A percentile compares a stretch with the other conserved stretches of the same genome.
These are phyloP conservation scores for Eilema depressum DNA, from an alignment of 2,888 invertebrate species.

Conservation along the genomic window DNA sequence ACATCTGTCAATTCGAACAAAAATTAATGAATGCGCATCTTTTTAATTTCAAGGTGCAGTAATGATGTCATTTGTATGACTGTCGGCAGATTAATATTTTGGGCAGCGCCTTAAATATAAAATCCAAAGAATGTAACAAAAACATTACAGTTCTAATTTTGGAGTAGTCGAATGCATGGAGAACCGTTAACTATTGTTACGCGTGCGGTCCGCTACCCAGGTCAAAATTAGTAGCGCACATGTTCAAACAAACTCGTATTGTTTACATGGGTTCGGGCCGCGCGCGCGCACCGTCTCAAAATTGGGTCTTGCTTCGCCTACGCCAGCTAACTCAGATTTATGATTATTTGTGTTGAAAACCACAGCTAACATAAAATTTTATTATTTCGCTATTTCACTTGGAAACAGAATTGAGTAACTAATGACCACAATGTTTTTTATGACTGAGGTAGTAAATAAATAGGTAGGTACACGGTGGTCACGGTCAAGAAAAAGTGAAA, in stretches of 20 bases:
- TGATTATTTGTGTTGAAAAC: slow-evolving; percentile 27
- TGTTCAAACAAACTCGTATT: slow-evolving; percentile 83
- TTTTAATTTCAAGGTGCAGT: background rate
- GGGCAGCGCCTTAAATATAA: slow-evolving; percentile 23
- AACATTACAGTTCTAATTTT: slow-evolving; percentile 64
- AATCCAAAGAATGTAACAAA: slow-evolving; percentile 39
- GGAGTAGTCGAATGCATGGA: slow-evolving; percentile 71
- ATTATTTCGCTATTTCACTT: background rate
- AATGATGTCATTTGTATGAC: slow-evolving; percentile 14
- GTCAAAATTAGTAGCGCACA: slow-evolving; percentile 86
- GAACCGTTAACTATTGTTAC: slow-evolving; percentile 84
- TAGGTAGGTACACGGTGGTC: background rate
- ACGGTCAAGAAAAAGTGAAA: background rate
- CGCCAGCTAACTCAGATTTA: slow-evolving; percentile 37
- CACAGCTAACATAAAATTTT: background rate
- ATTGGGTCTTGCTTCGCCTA: slow-evolving; percentile 56
- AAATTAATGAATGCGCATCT: background rate
- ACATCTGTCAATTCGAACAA: slow-evolving; percentile 86
- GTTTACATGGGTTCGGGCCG: slow-evolving; percentile 70
- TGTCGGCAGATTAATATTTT: slow-evolving; percentile 20
- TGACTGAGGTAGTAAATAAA: background rate
- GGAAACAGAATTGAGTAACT: background rate
- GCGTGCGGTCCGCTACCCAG: slow-evolving; percentile 74
- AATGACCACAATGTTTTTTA: background rate
- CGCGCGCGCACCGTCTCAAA: slow-evolving; percentile 53